Conservation (phyloP, 2,888 invertebrate genomes). For the Pterostichus niger region DNA sequence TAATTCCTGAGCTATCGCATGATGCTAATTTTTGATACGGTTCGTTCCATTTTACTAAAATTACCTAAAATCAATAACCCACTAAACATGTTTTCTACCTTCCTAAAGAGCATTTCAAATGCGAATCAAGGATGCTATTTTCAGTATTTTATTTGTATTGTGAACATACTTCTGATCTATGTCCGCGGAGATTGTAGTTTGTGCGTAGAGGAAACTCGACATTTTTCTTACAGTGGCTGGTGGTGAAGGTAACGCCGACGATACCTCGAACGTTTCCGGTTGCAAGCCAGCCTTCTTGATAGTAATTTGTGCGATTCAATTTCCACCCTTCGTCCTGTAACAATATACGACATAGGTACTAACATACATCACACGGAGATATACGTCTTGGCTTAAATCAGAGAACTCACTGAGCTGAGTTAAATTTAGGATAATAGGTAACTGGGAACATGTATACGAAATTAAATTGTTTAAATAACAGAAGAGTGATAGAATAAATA, state of each 20-base stretch:
- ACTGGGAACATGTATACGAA: no score
- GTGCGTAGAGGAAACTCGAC: constrained; percentile 93
- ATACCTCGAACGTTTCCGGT: constrained; percentile 96
- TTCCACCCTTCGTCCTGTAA: constrained; percentile 96
- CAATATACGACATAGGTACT: constrained; percentile 57
- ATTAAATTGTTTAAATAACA: no score
- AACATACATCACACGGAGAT: constrained; percentile 41
- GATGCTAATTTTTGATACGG: constrained; percentile 98
- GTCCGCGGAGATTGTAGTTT: constrained; percentile 98
- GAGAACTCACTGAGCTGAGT: not conserved
- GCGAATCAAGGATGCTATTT: not conserved
- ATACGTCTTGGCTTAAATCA: constrained; percentile 11
- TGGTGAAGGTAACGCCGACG: constrained; percentile 97
- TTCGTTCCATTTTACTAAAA: constrained; percentile 98
- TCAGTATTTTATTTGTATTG: not conserved
- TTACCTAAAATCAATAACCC: constrained; percentile 83
- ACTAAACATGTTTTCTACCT: constrained; percentile 42
- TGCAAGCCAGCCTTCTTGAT: constrained; percentile 98
- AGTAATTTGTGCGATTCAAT: constrained; percentile 95
- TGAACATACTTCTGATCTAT: constrained; percentile 91
- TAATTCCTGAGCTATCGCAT: constrained; percentile 98
- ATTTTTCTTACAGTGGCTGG: constrained; percentile 93
- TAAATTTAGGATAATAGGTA: not conserved
- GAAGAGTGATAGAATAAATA: no score
- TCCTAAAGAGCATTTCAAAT: constrained; percentile 22